Percentiles rank a stretch among this genome's conserved stretches.
Conservation (phyloP, 1,140 invertebrate genomes). For the Pinna nobilis region DNA sequence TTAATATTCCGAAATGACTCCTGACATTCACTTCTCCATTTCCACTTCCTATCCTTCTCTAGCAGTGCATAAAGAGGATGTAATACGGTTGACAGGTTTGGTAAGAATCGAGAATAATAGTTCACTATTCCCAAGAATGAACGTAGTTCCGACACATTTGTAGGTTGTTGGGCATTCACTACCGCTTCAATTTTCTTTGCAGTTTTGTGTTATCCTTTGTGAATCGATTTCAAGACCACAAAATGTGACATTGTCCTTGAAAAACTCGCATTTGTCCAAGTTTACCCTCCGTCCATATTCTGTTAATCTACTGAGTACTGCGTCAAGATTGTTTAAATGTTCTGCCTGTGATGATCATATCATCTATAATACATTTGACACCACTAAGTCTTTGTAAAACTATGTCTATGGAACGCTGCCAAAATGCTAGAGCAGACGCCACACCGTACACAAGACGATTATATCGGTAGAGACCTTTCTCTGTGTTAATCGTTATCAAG, state of each 20-base stretch:
- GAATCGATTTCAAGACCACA: conserved; percentile 65
- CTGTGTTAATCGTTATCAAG: conserved; percentile 39
- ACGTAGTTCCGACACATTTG: conserved; percentile 33
- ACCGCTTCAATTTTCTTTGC: conserved; percentile 60
- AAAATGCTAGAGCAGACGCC: conserved; percentile 74
- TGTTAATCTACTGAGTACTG: neutral
- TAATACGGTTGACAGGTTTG: conserved; percentile 28
- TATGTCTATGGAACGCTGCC: conserved; percentile 74
- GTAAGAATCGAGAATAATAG: conserved; percentile 36
- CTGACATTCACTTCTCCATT: conserved; percentile 24
- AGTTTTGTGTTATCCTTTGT: conserved; percentile 52
- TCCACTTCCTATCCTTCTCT: conserved; percentile 27
- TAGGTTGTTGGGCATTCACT: conserved; percentile 49
- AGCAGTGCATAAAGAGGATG: conserved; percentile 35
- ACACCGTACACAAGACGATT: conserved; percentile 1
- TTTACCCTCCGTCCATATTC: conserved; percentile 2
- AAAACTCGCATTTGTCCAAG: conserved; percentile 17
- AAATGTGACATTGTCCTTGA: conserved; percentile 12
- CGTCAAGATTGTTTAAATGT: neutral
- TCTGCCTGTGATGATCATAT: conserved; percentile 45
- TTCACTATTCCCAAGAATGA: conserved; percentile 33
- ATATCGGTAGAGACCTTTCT: conserved; percentile 23
- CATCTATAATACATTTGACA: conserved; percentile 41
- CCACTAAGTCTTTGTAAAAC: conserved; percentile 54
- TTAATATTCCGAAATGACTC: conserved; percentile 26